Evolutionary conservation across 2,888 invertebrate species (phyloP).

Genomic region (Sinotaia quadrata): DNA sequence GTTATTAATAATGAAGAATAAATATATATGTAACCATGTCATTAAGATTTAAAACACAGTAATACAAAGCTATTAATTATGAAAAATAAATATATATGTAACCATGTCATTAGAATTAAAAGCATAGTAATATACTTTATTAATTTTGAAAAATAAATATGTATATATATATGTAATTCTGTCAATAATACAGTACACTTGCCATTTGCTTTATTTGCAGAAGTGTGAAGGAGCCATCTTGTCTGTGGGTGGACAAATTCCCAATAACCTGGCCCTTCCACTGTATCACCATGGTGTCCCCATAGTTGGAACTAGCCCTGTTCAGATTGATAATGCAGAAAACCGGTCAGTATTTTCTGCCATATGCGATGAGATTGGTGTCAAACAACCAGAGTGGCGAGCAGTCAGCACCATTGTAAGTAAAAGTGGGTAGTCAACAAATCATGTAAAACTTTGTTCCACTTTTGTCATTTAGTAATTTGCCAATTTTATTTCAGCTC

Average conservation of each 20-base stretch:
- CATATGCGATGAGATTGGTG: constrained; percentile 56
- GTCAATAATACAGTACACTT: too few species aligned
- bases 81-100: too few species aligned
- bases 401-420: constrained; percentile 57
- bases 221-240: constrained; percentile 55
- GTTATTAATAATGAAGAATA: too few species aligned
- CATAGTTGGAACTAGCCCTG: constrained; percentile 61
- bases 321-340: constrained; percentile 63
- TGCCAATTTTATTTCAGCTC: background rate
- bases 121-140: too few species aligned
- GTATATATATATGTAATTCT: too few species aligned
- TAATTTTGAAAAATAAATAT: too few species aligned
- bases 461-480: background rate
- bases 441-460: background rate
- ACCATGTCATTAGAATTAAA: too few species aligned
- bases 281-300: constrained; percentile 52
- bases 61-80: too few species aligned
- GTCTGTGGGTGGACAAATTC: constrained; percentile 67
- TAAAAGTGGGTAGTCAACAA: background rate
- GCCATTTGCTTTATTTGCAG: too few species aligned
- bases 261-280: constrained; percentile 67
- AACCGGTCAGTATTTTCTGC: constrained; percentile 62
- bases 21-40: too few species aligned
- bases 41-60: too few species aligned
- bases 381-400: constrained; percentile 63